Evolutionary conservation across 2,888 invertebrate species (phyloP), one percentile per base, ranked within the genome.

Genomic region (Chymomyza procnemis): DNA sequence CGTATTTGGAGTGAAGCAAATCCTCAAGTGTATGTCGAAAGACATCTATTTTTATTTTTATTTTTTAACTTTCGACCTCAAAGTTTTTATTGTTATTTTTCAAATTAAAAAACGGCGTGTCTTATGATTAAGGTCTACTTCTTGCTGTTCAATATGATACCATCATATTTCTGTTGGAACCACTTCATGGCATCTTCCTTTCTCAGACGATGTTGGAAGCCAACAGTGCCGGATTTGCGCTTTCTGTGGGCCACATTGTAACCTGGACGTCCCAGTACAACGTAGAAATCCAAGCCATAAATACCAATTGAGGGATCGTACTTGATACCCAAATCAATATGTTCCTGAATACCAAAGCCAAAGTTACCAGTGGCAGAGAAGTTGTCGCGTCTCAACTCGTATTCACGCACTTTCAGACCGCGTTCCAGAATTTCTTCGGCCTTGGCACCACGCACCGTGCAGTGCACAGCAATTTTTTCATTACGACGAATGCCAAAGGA

Each of bases 161-260:
- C 98, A 92, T 98, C 98, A 91, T 98, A 98, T 93, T 99, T 99
- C 94, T 98, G 97, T 93, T 99, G 99, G 95, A 99, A 99, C 99
- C 99, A 99, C 92, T 99, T 99, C 97, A 99, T 99, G 83, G 99
- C 97, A 91, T 99, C 99, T 92, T 99, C 99, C 92, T 98, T 99
- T 68, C 95, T 96, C 83, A 99, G 93, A 88, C 96, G 94, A 92
- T 99, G 99, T 72, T 95, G 95, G 92, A 95, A 95, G 71, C 99
- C 99, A 91, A 99, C 97, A 90, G 95, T 95, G 76, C 98, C 97
- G 81, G 95, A 96, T 92, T 97, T 97, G 88, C 96, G 95, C 91
- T 98, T 94, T 91, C 99, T 95, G 92, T 99, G 97, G 41, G 97
- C 96, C 80, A 99, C 97, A 90, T 98, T 98, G 94, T 97, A 99